Percentiles rank a stretch among this genome's conserved stretches.
Conservation (phyloP, 2,113 vertebrate genomes). For the Urocynchramus pylzowi region DNA sequence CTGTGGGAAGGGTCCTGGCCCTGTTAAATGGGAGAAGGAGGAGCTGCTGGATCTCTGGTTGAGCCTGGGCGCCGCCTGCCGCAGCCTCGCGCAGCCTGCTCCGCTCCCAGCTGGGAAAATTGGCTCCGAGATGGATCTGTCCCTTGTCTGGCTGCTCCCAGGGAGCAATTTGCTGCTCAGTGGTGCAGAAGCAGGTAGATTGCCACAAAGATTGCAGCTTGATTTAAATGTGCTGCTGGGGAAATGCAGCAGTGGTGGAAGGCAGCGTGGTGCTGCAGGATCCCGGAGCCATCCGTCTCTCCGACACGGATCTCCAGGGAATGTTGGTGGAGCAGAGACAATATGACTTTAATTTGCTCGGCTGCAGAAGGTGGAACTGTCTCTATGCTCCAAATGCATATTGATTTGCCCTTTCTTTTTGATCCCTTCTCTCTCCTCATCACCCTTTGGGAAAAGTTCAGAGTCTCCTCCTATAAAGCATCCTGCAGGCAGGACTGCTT, state of each 20-base stretch:
- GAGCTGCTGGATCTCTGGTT: neutral
- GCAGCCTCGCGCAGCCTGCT: neutral
- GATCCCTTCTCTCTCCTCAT: conserved; percentile 25
- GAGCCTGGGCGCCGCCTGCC: accelerated
- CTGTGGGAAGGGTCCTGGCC: neutral
- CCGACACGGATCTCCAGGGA: conserved; percentile 1
- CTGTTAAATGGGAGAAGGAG: neutral
- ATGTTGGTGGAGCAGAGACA: conserved; percentile 5
- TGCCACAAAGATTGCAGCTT: conserved; percentile 5
- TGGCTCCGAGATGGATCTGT: neutral
- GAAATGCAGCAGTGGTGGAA: conserved; percentile 2
- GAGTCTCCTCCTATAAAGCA: conserved; percentile 1
- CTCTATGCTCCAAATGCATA: conserved; percentile 39
- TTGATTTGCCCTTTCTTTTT: conserved; percentile 63
- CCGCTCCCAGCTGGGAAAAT: neutral
- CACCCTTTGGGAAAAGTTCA: conserved; percentile 47
- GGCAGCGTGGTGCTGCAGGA: conserved; percentile 28
- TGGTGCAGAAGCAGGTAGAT: conserved; percentile 45
- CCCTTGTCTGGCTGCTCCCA: neutral
- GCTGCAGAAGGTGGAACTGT: conserved; percentile 14
- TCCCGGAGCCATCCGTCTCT: conserved; percentile 14
- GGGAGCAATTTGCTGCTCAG: conserved; percentile 44
- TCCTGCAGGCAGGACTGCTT: conserved; percentile 22
- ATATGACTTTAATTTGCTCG: conserved; percentile 2
- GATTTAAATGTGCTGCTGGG: neutral